Base-by-base conservation (phyloP, 2,113 vertebrate species). In the Bombycilla garrulus region DNA sequence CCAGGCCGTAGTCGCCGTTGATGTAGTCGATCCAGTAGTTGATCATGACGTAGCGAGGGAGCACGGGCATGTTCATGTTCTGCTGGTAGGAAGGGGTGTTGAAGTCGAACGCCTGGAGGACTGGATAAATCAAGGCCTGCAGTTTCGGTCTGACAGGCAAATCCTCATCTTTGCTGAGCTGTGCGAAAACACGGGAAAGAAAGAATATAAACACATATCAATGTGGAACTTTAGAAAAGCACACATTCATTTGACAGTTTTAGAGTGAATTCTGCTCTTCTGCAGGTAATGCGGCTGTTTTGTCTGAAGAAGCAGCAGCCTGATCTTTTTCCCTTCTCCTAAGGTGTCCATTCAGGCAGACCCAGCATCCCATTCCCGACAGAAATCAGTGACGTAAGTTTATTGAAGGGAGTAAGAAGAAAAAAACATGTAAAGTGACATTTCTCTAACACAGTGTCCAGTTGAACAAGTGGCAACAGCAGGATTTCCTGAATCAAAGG, bases 61-160 rank as follows among this genome's bases (percentile, higher is more conserved):
- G 98, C 95, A 99, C 98, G 9, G 99, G 98, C n/a, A 98, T 96
- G 26, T 98, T 97, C 92, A 79, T 92, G 85, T 99, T 99, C 97
- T 99, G 99, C 98, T 99, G 99, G 83, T 99, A 99, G 12, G 99
- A 99, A 5, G 99, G 98, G 0, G 99, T 99, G 92, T 99, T 98
- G 97, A 99, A 99, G 97, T 99, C 99, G 14, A 99, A 98, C 1
- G 99, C 98, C 95, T 99, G 99, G 50, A 99, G 98, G 44, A 98
- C 99, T 0, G 99, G 99, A 57, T 99, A 99, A 84, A 99, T 98
- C 86, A 99, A 87, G 50, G 99, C 99, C 97, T 99, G 99, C 40
- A 98, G 92, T 86, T 99, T 99, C 15, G 99, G 98, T 82, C 96
- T 98, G 74, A 96, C 79, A 5, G 90, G 58, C 65, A 98, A 35